These are phyloP conservation scores for Aleiodes leptofemur DNA, from an alignment of 2,888 invertebrate genomes.

Conservation along the genomic window DNA sequence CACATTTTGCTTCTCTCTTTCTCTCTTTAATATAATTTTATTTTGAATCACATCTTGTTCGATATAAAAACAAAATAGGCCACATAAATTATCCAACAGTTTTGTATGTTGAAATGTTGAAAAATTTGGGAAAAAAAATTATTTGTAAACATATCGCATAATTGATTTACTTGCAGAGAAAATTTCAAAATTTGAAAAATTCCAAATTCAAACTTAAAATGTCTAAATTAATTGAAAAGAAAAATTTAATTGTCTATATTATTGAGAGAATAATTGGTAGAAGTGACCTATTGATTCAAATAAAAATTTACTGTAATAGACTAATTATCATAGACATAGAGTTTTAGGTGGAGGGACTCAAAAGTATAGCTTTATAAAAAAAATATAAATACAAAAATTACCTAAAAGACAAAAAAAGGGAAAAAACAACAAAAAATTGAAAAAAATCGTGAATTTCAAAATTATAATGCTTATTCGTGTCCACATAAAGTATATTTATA, in stretches of 20 bases:
- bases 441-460: background rate
- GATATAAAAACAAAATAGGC: conserved; percentile 22
- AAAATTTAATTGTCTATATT: too few species aligned
- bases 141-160: background rate
- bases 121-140: background rate
- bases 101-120: background rate
- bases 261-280: too few species aligned
- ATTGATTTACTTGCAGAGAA: too few species aligned
- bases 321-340: conserved; percentile 26
- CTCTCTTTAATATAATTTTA: background rate
- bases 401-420: conserved; percentile 12
- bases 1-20: too few species aligned
- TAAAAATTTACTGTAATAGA: conserved; percentile 42
- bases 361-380: conserved; percentile 31
- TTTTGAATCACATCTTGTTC: conserved; percentile 23
- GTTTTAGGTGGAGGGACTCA: conserved; percentile 44
- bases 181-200: too few species aligned
- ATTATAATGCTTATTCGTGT: conserved; percentile 29
- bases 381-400: conserved; percentile 5
- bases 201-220: too few species aligned
- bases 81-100: background rate
- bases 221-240: too few species aligned
- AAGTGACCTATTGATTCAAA: conserved; percentile 13
- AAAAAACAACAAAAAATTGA: conserved; percentile 34
- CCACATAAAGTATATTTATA: background rate